Percentiles rank a stretch among this genome's conserved stretches.
Conservation (phyloP, 2,113 vertebrate species). For the Otolemur garnettii region DNA sequence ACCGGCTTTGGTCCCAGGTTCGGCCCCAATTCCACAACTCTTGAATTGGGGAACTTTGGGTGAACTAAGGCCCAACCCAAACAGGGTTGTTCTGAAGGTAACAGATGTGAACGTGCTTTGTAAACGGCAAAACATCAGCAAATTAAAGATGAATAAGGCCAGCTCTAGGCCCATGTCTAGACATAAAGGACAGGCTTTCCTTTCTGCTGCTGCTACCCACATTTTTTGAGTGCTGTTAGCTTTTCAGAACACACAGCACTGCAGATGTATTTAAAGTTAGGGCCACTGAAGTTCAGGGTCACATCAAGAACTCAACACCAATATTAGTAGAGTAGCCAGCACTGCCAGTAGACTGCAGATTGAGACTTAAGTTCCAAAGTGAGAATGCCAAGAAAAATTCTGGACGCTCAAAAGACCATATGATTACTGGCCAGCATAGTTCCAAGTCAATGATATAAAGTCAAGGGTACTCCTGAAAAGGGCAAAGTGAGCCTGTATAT, state of each 20-base stretch:
- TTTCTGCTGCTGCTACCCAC: constrained; percentile 42
- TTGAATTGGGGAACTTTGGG: neutral
- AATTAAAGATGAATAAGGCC: constrained; percentile 56
- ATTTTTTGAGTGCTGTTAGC: neutral
- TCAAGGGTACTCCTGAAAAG: neutral
- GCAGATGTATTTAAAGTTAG: neutral
- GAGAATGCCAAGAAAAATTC: neutral
- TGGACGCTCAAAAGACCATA: neutral
- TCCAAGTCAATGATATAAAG: neutral
- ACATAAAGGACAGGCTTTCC: constrained; percentile 33
- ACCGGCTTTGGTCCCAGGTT: neutral
- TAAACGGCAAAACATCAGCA: constrained; percentile 47
- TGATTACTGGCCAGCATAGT: neutral
- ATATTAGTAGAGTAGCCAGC: neutral
- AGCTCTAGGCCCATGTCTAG: neutral
- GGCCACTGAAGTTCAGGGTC: neutral
- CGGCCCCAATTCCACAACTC: neutral
- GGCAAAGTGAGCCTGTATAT: neutral
- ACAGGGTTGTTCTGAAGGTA: constrained; percentile 37
- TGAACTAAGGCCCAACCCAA: neutral
- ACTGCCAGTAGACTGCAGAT: neutral
- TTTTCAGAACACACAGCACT: neutral
- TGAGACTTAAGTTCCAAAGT: neutral
- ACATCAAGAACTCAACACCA: neutral
- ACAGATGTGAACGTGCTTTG: constrained; percentile 16